A percentile compares a stretch with the other conserved stretches of the same genome.
phyloP scores from a whole-genome alignment of 2,888 invertebrate genomes.

The Temnothorax rugatulus region DNA sequence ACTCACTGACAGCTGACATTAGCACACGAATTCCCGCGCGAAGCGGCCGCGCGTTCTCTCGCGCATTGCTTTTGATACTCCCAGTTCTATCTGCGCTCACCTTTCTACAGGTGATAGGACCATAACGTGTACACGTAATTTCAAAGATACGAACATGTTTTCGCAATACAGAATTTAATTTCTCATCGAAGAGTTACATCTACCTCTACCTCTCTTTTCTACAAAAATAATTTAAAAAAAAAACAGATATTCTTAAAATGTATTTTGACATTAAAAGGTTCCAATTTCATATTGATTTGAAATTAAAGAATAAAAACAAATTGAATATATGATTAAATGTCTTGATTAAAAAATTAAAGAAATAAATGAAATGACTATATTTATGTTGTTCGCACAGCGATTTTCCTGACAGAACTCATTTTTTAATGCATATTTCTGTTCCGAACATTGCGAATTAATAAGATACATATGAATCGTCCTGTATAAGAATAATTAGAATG shows the following conservation, averaged over 20 bases:
- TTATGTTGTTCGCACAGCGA: not conserved
- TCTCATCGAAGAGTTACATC: not conserved
- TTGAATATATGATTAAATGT: not conserved
- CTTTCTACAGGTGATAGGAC: conserved; percentile 45
- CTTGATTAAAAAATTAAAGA: not conserved
- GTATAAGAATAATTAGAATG: conserved; percentile 33
- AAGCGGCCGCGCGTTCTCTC: conserved; percentile 28
- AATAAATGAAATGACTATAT: not conserved
- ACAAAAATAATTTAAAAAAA: not conserved
- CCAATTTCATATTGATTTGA: not conserved
- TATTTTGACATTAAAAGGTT: not conserved
- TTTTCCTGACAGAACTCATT: not conserved
- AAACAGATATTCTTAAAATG: not conserved
- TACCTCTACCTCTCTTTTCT: not conserved
- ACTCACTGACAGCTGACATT: conserved; percentile 58
- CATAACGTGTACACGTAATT: conserved; percentile 23
- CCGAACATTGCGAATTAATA: not conserved
- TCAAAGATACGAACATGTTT: conserved; percentile 4
- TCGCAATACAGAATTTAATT: not conserved
- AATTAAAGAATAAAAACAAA: not conserved
- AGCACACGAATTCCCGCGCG: conserved; percentile 44
- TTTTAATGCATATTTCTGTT: not conserved
- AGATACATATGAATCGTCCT: conserved; percentile 28
- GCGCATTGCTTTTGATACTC: conserved; percentile 45
- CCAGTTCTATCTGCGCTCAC: conserved; percentile 37